Evolutionary conservation across 2,113 vertebrate species (phyloP), one percentile per base, ranked within the genome.

Genomic region (Eulacestoma nigropectus): DNA sequence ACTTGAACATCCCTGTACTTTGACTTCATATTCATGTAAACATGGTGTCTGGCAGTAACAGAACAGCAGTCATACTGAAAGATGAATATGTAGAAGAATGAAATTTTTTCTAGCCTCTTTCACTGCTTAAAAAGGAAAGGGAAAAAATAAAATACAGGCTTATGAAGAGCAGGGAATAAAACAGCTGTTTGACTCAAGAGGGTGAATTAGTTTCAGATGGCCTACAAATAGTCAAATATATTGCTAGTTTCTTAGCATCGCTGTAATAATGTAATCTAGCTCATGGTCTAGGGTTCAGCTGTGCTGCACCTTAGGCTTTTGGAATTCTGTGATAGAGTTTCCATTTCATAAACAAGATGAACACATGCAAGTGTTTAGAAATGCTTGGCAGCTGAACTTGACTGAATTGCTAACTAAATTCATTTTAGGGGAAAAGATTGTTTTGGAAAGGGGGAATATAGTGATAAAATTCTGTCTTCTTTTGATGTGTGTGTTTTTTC

Each of bases 381-480:
- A 87, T 79, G 57, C 56, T 96, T 98, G 93, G 95, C 93, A 91
- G 84, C 88, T 87, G 70, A 96, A 88, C 84, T 95, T 96, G 93
- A 55, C 93, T 97, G 89, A 95, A 85, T 93, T 90, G 59, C 77
- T 96, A 93, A 63, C 78, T 75, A 22, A 91, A 64, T 79, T 96
- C 91, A 65, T 97, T 96, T 68, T 97, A 85, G 77, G 84, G 50
- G 86, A 94, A 95, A 90, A 81, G 63, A 92, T 85, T 91, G 80
- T 91, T 96, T 95, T 95, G 72, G 84, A 82, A 97, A 55, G 65
- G 57, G 32, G 29, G n/a, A 95, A 63, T 95, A 69, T 63, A 64
- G 23, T 59, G 87, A 80, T 81, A 90, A 89, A 95, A 70, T 62
- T 23, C 65, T 77, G 44, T 94, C 49, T 47, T 14, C 72, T 94